Evolutionary conservation across 2,888 invertebrate genomes (phyloP).

Genomic region (Melinaea marsaeus): DNA sequence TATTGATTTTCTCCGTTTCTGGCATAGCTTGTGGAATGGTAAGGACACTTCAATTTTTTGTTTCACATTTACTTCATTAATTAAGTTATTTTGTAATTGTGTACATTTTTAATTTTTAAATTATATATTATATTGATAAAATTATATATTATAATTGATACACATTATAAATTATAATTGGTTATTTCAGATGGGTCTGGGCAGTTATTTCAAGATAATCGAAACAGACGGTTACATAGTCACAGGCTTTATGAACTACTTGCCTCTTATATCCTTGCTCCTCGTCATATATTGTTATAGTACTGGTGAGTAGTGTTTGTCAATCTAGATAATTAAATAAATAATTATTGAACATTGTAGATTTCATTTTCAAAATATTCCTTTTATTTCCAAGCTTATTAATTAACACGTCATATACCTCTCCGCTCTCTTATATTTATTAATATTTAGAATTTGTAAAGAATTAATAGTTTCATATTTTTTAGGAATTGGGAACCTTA

Average conservation of each 20-base stretch:
- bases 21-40: conserved; percentile 47
- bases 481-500: conserved; percentile 50
- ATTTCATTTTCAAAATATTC: conserved; percentile 15
- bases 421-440: no score
- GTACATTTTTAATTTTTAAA: no score
- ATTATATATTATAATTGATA: no score
- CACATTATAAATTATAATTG: not conserved
- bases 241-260: conserved; percentile 30
- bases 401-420: no score
- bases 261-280: conserved; percentile 35
- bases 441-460: no score
- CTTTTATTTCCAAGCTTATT: no score
- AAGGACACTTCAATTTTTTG: conserved; percentile 19
- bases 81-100: no score
- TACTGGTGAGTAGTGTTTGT: conserved; percentile 11
- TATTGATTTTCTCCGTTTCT: conserved; percentile 36
- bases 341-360: no score
- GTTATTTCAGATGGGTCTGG: conserved; percentile 30
- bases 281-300: conserved; percentile 22
- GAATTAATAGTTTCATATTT: no score
- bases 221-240: conserved; percentile 8
- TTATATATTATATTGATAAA: no score
- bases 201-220: conserved; percentile 23
- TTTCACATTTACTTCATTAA: no score
- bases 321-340: no score